Evolutionary conservation across 2,888 invertebrate genomes (phyloP).

Genomic region (Strigamia crassipes): DNA sequence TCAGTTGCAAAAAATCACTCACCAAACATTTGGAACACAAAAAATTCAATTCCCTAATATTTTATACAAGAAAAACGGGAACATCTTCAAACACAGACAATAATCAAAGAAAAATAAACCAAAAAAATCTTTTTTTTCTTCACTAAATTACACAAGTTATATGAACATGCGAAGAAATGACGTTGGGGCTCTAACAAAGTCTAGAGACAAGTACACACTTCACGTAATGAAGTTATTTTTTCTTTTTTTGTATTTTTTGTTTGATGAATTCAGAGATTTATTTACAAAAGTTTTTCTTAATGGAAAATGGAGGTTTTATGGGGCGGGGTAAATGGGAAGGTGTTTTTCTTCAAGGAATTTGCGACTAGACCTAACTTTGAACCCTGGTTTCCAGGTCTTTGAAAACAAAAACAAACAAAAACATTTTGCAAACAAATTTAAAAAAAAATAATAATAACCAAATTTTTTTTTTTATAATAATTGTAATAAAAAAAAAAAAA

Average conservation of each 20-base stretch:
- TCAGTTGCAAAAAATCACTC: background rate
- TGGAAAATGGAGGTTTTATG: background rate
- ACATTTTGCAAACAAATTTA: background rate
- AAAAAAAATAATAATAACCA: background rate
- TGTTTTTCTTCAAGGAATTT: background rate
- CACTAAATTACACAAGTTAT: background rate
- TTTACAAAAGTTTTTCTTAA: background rate
- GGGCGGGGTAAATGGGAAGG: background rate
- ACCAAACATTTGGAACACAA: too few relatives aligned
- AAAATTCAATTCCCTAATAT: too few relatives aligned
- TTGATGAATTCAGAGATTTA: background rate
- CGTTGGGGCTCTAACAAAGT: background rate
- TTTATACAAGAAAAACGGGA: too few relatives aligned
- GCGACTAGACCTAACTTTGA: constrained; percentile 10
- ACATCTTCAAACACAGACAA: too few relatives aligned
- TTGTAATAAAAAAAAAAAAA: background rate
- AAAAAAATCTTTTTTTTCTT: background rate
- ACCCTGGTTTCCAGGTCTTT: background rate
- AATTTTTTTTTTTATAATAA: too few relatives aligned
- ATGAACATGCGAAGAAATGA: background rate
- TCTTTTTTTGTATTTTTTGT: background rate
- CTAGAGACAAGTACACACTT: constrained; percentile 3
- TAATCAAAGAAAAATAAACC: too few relatives aligned
- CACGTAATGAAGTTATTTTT: background rate
- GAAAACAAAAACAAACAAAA: background rate